phyloP scores from a whole-genome alignment of 1,140 invertebrate species.

The Pantala flavescens region DNA sequence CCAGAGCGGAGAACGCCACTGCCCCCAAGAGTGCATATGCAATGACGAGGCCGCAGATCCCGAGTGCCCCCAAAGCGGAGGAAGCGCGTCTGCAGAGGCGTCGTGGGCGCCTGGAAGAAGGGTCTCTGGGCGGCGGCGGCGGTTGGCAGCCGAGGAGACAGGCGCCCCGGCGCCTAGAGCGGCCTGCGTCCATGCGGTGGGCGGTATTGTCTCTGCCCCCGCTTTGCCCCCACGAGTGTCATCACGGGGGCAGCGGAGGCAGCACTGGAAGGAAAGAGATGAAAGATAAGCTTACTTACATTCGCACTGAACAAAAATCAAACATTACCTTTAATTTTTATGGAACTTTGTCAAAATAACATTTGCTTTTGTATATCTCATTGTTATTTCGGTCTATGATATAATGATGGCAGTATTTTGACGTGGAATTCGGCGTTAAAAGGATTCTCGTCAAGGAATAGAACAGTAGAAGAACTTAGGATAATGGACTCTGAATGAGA shows the following conservation, averaged over 20 bases:
- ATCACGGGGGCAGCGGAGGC: conserved; percentile 4
- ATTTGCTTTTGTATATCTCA: no score
- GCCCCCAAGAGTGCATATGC: conserved; percentile 84
- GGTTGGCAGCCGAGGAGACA: background rate
- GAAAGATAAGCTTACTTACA: no score
- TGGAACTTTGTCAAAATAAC: no score
- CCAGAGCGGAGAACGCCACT: conserved; percentile 81
- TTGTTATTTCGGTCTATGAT: no score
- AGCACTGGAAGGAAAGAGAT: background rate
- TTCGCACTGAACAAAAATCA: no score
- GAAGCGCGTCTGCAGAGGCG: conserved; percentile 34
- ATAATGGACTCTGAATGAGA: no score
- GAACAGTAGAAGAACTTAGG: no score
- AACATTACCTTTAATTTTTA: no score
- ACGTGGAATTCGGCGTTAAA: no score
- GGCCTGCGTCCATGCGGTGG: conserved; percentile 18
- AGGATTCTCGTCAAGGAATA: no score
- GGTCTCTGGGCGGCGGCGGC: conserved; percentile 32
- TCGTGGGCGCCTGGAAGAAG: conserved; percentile 36
- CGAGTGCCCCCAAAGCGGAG: conserved; percentile 36
- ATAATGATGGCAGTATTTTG: no score
- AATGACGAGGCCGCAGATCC: conserved; percentile 74
- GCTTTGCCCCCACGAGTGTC: background rate
- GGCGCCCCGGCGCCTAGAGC: conserved; percentile 26
- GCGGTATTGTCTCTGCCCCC: background rate